phyloP scores from a whole-genome alignment of 2,113 vertebrate genomes.

The Perca schrenkii region DNA sequence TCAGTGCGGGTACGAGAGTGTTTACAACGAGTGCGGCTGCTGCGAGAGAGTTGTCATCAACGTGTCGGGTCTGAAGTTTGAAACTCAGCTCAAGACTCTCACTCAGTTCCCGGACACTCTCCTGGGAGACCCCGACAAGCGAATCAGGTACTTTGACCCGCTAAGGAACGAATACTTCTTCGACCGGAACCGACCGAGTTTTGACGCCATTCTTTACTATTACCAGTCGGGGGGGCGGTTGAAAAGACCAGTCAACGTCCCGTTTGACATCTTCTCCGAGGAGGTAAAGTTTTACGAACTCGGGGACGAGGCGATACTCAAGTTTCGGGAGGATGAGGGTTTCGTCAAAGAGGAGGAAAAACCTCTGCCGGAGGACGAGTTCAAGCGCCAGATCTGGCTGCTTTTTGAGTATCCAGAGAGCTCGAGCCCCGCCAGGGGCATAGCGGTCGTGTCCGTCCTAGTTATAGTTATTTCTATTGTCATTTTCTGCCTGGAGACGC shows the following conservation, averaged over 20 bases:
- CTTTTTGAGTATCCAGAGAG: slow-evolving; percentile 99
- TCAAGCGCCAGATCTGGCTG: slow-evolving; percentile 98
- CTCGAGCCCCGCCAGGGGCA: slow-evolving; percentile 94
- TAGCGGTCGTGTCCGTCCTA: slow-evolving; percentile 97
- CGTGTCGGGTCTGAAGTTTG: slow-evolving; percentile 95
- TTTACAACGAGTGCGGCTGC: slow-evolving; percentile 92
- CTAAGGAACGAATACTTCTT: slow-evolving; percentile 99
- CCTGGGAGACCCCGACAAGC: slow-evolving; percentile 93
- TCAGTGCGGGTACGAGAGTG: slow-evolving; percentile 89
- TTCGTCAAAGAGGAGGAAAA: slow-evolving; percentile 97
- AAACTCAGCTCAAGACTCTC: slow-evolving; percentile 96
- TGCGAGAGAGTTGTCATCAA: slow-evolving; percentile 98
- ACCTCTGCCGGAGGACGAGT: slow-evolving; percentile 93
- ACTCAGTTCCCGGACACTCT: slow-evolving; percentile 97
- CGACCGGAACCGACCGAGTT: slow-evolving; percentile 96
- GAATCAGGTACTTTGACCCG: slow-evolving; percentile 97
- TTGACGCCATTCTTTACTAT: slow-evolving; percentile 97
- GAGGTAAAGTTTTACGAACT: slow-evolving; percentile 99
- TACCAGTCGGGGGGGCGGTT: slow-evolving; percentile 96
- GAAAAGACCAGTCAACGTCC: slow-evolving; percentile 96
- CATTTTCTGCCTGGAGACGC: slow-evolving; percentile 97
- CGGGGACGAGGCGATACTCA: slow-evolving; percentile 96
- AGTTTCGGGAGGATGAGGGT: slow-evolving; percentile 98
- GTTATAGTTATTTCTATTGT: slow-evolving; percentile 99
- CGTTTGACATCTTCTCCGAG: slow-evolving; percentile 97